phyloP scores from a whole-genome alignment of 2,797 vertebrate genomes.

The Momotus momota region DNA sequence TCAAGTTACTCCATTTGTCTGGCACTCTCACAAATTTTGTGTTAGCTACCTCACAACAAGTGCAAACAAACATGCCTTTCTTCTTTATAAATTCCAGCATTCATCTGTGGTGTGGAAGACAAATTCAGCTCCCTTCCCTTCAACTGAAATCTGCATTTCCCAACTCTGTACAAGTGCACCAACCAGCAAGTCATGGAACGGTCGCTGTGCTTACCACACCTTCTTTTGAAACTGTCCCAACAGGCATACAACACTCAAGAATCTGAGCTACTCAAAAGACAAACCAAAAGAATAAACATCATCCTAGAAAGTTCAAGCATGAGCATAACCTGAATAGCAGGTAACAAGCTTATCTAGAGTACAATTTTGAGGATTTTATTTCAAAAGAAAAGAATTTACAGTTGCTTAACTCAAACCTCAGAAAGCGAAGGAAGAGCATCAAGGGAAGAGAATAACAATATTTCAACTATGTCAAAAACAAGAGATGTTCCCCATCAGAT shows the following conservation, averaged over 20 bases:
- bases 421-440: neutral
- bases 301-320: neutral
- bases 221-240: neutral
- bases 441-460: neutral
- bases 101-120: neutral
- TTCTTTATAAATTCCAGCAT: neutral
- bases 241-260: neutral
- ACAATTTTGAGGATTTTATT: neutral
- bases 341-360: neutral
- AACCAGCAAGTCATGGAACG: neutral
- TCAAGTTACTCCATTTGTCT: neutral
- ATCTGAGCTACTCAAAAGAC: neutral
- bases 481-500: neutral
- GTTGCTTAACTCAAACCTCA: constrained; percentile 20
- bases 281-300: neutral
- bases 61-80: neutral
- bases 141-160: neutral
- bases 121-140: neutral
- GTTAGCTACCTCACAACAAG: neutral
- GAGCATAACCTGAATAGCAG: neutral
- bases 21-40: neutral
- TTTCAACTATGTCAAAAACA: neutral
- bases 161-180: neutral
- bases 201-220: neutral
- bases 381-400: constrained; percentile 19